Base-by-base conservation (phyloP, 2,888 invertebrate genomes). In the Zygaena filipendulae region DNA sequence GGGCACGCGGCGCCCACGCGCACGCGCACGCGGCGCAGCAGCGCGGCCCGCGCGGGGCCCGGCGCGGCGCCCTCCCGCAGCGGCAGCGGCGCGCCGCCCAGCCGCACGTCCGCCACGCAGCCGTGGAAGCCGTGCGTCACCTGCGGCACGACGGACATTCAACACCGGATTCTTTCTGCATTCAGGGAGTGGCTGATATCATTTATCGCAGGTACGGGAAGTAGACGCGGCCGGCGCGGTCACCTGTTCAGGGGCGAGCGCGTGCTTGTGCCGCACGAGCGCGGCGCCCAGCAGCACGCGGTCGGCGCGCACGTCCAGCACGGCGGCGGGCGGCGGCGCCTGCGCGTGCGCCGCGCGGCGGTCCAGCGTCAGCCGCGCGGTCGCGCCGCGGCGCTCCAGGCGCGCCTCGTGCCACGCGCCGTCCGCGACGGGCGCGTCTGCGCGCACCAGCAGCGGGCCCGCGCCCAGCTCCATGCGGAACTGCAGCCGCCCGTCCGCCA, bases 381-480 rank as follows among this genome's bases (percentile, higher is more conserved):
- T 85, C 47, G 90, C 92, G 13, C 91, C 88, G 44, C 91, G 87
- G 13, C 95, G 83, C 60, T 94, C 92, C 33, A 97, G 72, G 21
- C 87, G 90, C 86, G 47, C 89, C 85, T 27, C 91, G 83, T 66
- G 94, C 93, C 44, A 97, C 43, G 46, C 59, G 36, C 75, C 79
- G 59, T 80, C 80, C 25, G 69, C 57, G 43, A 64, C 74, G 18
- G 59, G 47, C 34, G 48, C 68, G 20, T 60, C 87, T 2, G 92
- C 89, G 37, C 90, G 84, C 14, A 95, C 89, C 29, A 89, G 71
- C 19, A 92, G 95, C 64, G 91, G 91, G 4, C 97, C 97, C 41
- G 91, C 90, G 11, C 97, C 97, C 42, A 96, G 84, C 61, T 97
- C 93, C 81, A 95, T 94, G 40, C 92, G 86, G 67, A 94, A 95